Evolutionary conservation across 1,140 invertebrate genomes (phyloP).

Genomic region (Halictus rubicundus): DNA sequence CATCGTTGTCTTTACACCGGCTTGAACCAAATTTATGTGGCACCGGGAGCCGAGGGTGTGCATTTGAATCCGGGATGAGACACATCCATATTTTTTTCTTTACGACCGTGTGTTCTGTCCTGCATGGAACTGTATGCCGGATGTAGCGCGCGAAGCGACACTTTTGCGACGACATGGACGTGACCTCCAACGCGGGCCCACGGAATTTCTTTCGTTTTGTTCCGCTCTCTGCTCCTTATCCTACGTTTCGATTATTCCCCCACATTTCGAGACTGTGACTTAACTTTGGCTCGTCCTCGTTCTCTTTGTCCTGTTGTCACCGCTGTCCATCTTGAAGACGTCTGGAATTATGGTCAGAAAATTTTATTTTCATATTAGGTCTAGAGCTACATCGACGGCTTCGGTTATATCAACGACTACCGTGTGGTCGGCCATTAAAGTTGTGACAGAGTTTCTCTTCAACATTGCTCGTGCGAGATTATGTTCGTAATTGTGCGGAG

Average conservation of each 20-base stretch:
- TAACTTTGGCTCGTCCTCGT: neutral
- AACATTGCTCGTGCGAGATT: no score
- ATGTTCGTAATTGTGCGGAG: no score
- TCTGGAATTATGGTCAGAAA: neutral
- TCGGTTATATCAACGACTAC: no score
- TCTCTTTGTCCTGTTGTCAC: neutral
- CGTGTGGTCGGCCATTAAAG: no score
- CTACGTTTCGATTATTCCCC: neutral
- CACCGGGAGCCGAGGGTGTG: constrained; percentile 72
- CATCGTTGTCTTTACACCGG: constrained; percentile 70
- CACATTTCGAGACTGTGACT: neutral
- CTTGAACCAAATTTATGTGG: constrained; percentile 75
- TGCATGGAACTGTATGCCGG: constrained; percentile 59
- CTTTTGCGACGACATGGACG: constrained; percentile 57
- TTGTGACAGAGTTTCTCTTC: no score
- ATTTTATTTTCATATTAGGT: no score
- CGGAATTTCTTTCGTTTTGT: neutral
- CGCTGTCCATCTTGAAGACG: neutral
- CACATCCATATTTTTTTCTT: constrained; percentile 70
- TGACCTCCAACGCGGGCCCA: constrained; percentile 44
- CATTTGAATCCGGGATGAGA: constrained; percentile 74
- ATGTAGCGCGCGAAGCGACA: constrained; percentile 60
- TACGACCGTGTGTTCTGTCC: constrained; percentile 62
- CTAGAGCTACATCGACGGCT: no score
- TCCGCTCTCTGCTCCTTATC: neutral